Conservation (phyloP, 2,113 vertebrate genomes). For the Chinchilla lanigera region DNA sequence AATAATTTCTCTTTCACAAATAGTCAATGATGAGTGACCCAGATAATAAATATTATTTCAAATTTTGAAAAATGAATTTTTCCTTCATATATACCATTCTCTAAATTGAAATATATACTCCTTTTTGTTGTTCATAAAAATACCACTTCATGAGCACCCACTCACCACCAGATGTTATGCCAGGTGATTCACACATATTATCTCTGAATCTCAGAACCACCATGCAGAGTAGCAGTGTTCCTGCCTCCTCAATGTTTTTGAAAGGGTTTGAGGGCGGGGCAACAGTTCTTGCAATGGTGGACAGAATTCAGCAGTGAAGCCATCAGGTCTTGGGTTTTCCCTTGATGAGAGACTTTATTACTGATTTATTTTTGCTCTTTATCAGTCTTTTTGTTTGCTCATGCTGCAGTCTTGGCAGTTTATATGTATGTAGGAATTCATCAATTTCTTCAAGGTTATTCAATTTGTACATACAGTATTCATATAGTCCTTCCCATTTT, state of each 20-base stretch:
- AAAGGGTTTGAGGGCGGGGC: neutral
- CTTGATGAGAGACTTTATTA: neutral
- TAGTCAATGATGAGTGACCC: neutral
- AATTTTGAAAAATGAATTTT: conserved; percentile 14
- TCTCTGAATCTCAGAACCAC: neutral
- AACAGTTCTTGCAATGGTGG: neutral
- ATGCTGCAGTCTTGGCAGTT: neutral
- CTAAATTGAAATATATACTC: neutral
- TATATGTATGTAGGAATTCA: neutral
- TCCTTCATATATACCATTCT: neutral
- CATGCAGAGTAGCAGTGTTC: neutral
- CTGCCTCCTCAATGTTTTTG: neutral
- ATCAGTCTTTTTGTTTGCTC: neutral
- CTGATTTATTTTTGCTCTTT: neutral
- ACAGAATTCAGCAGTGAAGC: neutral
- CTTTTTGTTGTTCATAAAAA: neutral
- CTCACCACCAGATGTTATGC: neutral
- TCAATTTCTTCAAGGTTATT: neutral
- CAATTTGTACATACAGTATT: neutral
- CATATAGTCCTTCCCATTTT: neutral
- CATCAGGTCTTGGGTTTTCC: neutral
- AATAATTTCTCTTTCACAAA: conserved; percentile 25
- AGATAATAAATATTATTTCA: conserved; percentile 37
- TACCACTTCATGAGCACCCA: neutral
- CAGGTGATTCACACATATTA: neutral